A percentile compares a stretch with the other conserved stretches of the same genome.
Evolutionary conservation across 2,113 vertebrate genomes (phyloP).

Genomic region (Saccopteryx bilineata): DNA sequence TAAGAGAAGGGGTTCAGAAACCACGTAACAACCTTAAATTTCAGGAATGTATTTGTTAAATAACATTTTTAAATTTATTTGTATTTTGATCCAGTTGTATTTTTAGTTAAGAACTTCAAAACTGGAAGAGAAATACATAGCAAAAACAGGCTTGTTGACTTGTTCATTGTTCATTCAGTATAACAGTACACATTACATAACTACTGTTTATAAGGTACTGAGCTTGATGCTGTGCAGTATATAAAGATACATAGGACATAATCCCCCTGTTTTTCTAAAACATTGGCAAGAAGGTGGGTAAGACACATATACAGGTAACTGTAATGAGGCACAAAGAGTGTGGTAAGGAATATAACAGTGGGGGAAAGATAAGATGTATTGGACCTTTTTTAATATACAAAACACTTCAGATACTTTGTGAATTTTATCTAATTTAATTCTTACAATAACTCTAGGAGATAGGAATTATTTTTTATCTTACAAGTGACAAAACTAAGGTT

Average conservation of each 20-base stretch:
- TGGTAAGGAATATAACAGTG: not conserved
- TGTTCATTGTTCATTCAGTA: constrained; percentile 22
- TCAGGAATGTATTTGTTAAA: constrained; percentile 51
- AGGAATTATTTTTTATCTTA: constrained; percentile 8
- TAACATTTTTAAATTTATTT: constrained; percentile 57
- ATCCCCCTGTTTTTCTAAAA: constrained; percentile 25
- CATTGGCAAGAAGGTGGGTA: not conserved
- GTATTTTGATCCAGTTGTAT: constrained; percentile 57
- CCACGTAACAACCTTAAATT: not conserved
- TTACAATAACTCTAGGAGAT: not conserved
- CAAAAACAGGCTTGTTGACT: constrained; percentile 40
- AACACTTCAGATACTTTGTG: not conserved
- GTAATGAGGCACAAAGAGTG: constrained; percentile 32
- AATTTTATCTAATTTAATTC: constrained; percentile 48
- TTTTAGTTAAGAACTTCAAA: constrained; percentile 59
- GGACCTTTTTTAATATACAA: constrained; percentile 24
- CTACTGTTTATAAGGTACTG: not conserved
- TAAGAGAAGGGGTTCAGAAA: not conserved
- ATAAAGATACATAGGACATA: constrained; percentile 1
- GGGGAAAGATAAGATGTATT: not conserved
- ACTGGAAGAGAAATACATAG: not conserved
- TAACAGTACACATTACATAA: constrained; percentile 20
- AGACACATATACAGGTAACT: not conserved
- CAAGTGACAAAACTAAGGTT: not conserved
- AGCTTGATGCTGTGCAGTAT: constrained; percentile 25